Evolutionary conservation across 2,797 vertebrate genomes (phyloP), one percentile per base, ranked within the genome.

Genomic region (Onychomys leucogaster): DNA sequence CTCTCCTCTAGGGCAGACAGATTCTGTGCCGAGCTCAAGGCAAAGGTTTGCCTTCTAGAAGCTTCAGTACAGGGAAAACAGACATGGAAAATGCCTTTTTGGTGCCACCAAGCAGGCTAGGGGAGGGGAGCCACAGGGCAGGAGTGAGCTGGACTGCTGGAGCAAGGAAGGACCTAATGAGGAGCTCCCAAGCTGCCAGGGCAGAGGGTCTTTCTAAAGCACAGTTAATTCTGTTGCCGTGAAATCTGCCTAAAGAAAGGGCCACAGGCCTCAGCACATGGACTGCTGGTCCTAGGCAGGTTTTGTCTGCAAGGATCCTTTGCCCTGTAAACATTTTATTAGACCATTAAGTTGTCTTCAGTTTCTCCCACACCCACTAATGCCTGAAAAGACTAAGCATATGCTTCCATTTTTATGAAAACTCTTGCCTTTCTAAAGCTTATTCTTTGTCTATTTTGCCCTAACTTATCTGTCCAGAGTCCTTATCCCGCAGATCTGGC

Each of bases 321-420:
- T 0, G 9, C n/a, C 65, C 94, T 88, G 37, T 92, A 93, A 97
- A 83, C 73, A 16, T 92, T 94, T 97, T 96, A 91, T 83, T 94
- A 89, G 94, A 71, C 82, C 75, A 61, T 89, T 75, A 83, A 17
- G 67, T 93, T 95, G 52, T 90, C 76, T 46, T 78, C 55, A 61
- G 61, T 67, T 63, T 91, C 77, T 93, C 91, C 69, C 83, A 83
- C 90, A 4, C n/a, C 94, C 85, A 41, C 86, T 91, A 46, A 91
- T 59, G 67, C 73, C 29, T 0, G 37, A 75, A 61, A 63, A 85
- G 77, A 17, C 91, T 63, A 23, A 73, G 83, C 41, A 67, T 69
- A 69, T 2, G 2, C 71, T 76, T 83, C 93, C 59, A 67, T 93
- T 89, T 95, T 83, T 77, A 77, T 77, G 80, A 93, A 96, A 95